These are phyloP conservation scores for Neotoxoptera formosana DNA, from an alignment of 1,140 invertebrate genomes.

Conservation along the genomic window DNA sequence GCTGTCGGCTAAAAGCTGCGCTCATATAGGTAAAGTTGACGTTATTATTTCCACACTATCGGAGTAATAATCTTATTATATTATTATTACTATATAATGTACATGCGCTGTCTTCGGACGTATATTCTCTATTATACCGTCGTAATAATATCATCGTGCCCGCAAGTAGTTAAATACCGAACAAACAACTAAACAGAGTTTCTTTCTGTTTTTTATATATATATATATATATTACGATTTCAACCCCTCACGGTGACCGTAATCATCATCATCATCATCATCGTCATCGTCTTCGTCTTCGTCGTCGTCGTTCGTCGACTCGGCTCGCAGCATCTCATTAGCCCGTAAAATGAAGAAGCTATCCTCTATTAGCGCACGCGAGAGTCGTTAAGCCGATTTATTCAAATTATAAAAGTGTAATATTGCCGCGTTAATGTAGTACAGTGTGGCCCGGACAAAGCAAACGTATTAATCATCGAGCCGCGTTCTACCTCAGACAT, in stretches of 20 bases:
- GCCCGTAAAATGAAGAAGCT: slow-evolving; percentile 35
- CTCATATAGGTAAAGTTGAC: background rate
- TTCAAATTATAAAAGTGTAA: slow-evolving; percentile 48
- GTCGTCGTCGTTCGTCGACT: background rate
- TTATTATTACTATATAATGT: too few species aligned
- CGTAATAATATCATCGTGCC: too few species aligned
- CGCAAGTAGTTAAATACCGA: background rate
- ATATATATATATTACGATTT: background rate
- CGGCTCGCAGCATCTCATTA: background rate
- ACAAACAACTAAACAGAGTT: background rate
- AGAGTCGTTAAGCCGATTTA: slow-evolving; percentile 43
- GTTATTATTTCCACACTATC: background rate
- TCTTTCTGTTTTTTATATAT: background rate
- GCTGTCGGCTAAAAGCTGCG: background rate
- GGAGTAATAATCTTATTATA: background rate
- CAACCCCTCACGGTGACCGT: background rate
- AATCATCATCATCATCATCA: background rate
- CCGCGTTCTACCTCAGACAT: slow-evolving; percentile 7
- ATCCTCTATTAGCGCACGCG: slow-evolving; percentile 25
- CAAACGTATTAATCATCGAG: slow-evolving; percentile 30
- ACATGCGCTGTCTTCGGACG: too few species aligned
- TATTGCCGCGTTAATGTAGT: background rate
- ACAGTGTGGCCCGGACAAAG: background rate
- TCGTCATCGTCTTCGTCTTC: background rate
- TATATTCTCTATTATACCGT: background rate